phyloP scores from a whole-genome alignment of 92 coral and sea anemone genomes.

The Porites lobata region DNA sequence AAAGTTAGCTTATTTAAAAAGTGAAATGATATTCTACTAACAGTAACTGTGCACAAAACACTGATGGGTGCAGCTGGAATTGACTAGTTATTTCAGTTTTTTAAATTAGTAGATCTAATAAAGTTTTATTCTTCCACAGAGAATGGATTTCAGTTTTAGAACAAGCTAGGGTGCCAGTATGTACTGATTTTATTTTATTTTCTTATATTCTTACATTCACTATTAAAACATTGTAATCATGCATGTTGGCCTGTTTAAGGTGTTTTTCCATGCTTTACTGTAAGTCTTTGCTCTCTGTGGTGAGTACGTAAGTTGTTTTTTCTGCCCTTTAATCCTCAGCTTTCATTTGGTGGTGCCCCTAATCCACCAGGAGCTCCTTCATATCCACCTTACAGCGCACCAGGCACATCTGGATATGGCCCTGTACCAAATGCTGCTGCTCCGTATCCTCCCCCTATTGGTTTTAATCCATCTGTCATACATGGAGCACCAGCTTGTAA shows the following conservation, averaged over 20 bases:
- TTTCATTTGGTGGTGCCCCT: constrained; percentile 34
- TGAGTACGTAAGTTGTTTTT: background rate
- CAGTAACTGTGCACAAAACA: too few species aligned
- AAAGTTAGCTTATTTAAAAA: too few species aligned
- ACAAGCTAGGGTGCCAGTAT: constrained; percentile 84
- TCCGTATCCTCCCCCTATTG: constrained; percentile 34
- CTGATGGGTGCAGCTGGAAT: background rate
- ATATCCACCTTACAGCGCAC: constrained; percentile 37
- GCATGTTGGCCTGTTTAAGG: too few species aligned
- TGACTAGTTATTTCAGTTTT: background rate
- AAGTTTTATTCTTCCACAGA: constrained; percentile 24
- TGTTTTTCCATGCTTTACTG: too few species aligned
- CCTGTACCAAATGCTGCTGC: background rate
- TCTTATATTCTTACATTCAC: background rate
- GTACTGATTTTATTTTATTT: constrained; percentile 28
- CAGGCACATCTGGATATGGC: constrained; percentile 19
- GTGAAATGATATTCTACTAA: too few species aligned
- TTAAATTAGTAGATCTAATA: background rate
- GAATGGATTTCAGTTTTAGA: constrained; percentile 85
- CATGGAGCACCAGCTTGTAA: constrained; percentile 29
- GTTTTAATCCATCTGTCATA: constrained; percentile 37
- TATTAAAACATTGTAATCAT: too few species aligned
- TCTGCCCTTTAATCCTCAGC: constrained; percentile 1
- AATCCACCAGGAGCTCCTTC: constrained; percentile 4
- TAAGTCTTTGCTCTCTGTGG: too few species aligned